Evolutionary conservation across 2,888 invertebrate genomes (phyloP), one percentile per base, ranked within the genome.

Genomic region (Euspilapteryx auroguttella): DNA sequence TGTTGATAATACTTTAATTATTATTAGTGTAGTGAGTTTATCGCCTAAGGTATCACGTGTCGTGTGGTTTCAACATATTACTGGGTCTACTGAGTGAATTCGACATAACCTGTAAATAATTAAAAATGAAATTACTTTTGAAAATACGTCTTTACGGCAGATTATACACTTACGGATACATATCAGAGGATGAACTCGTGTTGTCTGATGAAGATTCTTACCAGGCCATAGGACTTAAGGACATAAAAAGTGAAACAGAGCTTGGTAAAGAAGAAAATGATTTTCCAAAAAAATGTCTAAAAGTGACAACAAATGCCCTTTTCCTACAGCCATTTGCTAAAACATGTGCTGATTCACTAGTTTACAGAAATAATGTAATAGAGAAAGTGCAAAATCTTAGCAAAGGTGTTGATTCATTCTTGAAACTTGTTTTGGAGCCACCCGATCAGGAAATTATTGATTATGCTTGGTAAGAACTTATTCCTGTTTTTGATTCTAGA

Each of bases 361-460:
- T 47, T 1, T 75, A 59, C 35, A 55, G 69, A 39, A 36, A 24
- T 13, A 63, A 57, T 37, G 55, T 73, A 7, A 32, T 66, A 25
- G 36, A 37, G 15, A 35, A 63, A n/a, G n/a, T n/a, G n/a, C n/a
- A n/a, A n/a, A n/a, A n/a, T n/a, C n/a, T n/a, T n/a, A n/a, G n/a
- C n/a, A n/a, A n/a, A n/a, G n/a, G n/a, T n/a, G n/a, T n/a, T n/a
- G n/a, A n/a, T n/a, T n/a, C n/a, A n/a, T n/a, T n/a, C n/a, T 40
- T 73, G 21, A 66, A 62, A 37, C 46, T 86, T 26, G 75, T 73
- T 37, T 47, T 87, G 23, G 54, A 69, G 31, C 78, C 77, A 9
- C 83, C 85, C 1, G 66, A 69, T 34, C 65, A 56, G 32, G 81
- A 87, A 48, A 76, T 83, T 25, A 77, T 88, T 37, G 88, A 88